These are phyloP conservation scores for Conops quadrifasciatus DNA, from an alignment of 2,888 invertebrate species.

Conservation along the genomic window DNA sequence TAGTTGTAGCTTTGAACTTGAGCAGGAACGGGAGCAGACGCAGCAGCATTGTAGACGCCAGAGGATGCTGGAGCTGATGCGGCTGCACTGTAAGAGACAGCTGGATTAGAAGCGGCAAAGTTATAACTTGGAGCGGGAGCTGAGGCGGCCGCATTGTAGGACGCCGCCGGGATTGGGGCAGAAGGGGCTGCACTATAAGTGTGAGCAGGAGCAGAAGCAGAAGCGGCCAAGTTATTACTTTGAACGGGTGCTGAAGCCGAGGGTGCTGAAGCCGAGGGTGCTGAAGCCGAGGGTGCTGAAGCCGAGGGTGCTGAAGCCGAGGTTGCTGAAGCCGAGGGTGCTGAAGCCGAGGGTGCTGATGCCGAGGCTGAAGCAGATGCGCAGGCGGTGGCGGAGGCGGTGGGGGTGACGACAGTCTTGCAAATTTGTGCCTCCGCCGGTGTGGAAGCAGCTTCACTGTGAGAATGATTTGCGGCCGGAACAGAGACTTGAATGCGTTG, in stretches of 20 bases:
- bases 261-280: slow-evolving; percentile 22
- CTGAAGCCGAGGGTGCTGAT: slow-evolving; percentile 39
- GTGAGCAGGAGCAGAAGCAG: slow-evolving; percentile 40
- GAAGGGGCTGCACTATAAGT: slow-evolving; percentile 26
- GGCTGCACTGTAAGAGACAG: slow-evolving; percentile 25
- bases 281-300: slow-evolving; percentile 38
- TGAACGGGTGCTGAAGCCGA: neutral
- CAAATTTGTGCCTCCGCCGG: too few relatives aligned
- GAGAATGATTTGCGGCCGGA: slow-evolving; percentile 35
- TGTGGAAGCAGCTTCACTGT: slow-evolving; percentile 30
- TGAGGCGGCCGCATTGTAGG: slow-evolving; percentile 31
- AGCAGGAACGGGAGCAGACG: slow-evolving; percentile 45
- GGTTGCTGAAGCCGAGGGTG: slow-evolving; percentile 22
- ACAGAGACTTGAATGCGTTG: slow-evolving; percentile 33
- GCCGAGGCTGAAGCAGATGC: slow-evolving; percentile 27
- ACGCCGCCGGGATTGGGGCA: neutral
- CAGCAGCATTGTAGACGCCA: slow-evolving; percentile 17
- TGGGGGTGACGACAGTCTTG: too few relatives aligned
- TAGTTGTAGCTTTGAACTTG: slow-evolving; percentile 46
- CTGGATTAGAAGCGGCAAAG: slow-evolving; percentile 33
- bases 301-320: slow-evolving; percentile 29
- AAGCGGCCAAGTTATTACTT: neutral
- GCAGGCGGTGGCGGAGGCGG: slow-evolving; percentile 44
- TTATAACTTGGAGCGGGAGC: slow-evolving; percentile 26
- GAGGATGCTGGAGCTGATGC: slow-evolving; percentile 44